These are phyloP conservation scores for Rhinogobio ventralis DNA, from an alignment of 2,797 vertebrate species.

Conservation along the genomic window DNA sequence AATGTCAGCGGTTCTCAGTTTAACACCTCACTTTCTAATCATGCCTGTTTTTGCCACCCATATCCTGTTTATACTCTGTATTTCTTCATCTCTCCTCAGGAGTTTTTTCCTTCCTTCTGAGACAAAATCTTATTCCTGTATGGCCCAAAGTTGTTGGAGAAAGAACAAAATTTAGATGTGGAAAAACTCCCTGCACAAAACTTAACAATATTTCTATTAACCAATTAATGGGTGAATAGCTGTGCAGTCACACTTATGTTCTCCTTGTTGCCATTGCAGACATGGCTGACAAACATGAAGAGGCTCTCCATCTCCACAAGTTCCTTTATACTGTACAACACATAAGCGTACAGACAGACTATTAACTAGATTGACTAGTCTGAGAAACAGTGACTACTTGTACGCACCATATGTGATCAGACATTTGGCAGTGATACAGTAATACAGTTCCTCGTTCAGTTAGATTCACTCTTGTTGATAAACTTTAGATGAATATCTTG, in stretches of 20 bases:
- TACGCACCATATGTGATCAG: not conserved
- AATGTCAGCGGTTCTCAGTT: not conserved
- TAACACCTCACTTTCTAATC: not conserved
- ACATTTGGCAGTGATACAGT: not conserved
- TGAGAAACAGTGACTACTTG: no score
- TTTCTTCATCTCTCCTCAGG: conserved; percentile 6
- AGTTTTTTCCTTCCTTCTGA: not conserved
- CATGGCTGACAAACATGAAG: not conserved
- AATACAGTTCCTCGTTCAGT: not conserved
- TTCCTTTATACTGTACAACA: not conserved
- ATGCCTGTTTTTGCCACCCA: not conserved
- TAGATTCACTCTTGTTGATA: not conserved
- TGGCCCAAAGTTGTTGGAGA: not conserved
- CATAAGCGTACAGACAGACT: no score
- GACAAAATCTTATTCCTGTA: not conserved
- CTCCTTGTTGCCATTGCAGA: not conserved
- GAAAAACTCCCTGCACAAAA: not conserved
- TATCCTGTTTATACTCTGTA: not conserved
- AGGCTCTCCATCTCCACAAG: not conserved
- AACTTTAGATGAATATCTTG: not conserved
- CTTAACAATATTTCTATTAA: not conserved
- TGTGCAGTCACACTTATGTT: not conserved
- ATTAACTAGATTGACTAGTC: no score
- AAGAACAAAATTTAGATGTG: not conserved
- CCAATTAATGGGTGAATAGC: not conserved